phyloP scores from a whole-genome alignment of 2,888 invertebrate species.

The Tiliacea citrago region DNA sequence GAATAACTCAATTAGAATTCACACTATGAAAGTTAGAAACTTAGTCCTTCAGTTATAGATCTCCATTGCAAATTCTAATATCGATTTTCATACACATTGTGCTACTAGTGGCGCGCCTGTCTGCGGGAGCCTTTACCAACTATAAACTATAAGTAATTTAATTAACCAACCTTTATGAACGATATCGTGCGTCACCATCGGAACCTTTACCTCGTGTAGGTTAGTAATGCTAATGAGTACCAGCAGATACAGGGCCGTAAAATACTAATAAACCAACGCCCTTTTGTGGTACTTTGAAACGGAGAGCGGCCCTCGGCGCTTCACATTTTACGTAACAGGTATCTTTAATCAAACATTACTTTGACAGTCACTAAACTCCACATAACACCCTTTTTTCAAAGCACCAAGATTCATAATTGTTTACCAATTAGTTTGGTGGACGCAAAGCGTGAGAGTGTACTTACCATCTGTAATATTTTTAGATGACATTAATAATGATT shows the following conservation, averaged over 20 bases:
- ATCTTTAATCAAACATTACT: conserved; percentile 27
- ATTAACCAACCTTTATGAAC: conserved; percentile 27
- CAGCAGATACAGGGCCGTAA: background rate
- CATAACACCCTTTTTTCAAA: background rate
- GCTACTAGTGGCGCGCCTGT: too few relatives aligned
- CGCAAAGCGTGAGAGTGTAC: background rate
- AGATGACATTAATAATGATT: conserved; percentile 56
- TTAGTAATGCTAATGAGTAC: conserved; percentile 17
- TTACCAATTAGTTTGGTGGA: background rate
- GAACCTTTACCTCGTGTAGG: conserved; percentile 46
- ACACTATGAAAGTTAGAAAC: conserved; percentile 33
- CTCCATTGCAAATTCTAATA: conserved; percentile 43
- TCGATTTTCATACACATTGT: too few relatives aligned
- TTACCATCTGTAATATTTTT: conserved; percentile 44
- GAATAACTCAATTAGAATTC: conserved; percentile 38
- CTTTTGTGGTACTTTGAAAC: conserved; percentile 54
- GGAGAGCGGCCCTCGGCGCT: conserved; percentile 62
- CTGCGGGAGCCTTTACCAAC: background rate
- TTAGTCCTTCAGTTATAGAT: conserved; percentile 27
- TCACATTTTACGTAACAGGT: conserved; percentile 67
- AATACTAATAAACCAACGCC: conserved; percentile 59
- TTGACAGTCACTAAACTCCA: conserved; percentile 4
- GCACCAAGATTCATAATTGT: conserved; percentile 28
- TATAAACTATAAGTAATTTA: conserved; percentile 12
- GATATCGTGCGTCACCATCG: conserved; percentile 20